Conservation (phyloP, 2,113 vertebrate genomes). For the Charadrius vociferus region DNA sequence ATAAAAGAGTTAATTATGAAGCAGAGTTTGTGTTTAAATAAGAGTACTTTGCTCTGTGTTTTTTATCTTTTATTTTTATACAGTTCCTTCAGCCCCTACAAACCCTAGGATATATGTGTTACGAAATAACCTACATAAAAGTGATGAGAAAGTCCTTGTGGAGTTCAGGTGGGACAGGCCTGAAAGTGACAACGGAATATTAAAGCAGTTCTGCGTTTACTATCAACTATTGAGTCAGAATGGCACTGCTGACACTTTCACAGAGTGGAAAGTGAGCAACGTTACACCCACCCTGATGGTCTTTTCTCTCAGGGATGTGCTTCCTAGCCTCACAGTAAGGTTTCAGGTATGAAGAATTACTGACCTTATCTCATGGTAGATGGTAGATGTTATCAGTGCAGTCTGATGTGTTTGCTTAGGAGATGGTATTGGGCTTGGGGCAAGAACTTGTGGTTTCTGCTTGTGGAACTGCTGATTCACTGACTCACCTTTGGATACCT, state of each 20-base stretch:
- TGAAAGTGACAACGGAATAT: slow-evolving; percentile 56
- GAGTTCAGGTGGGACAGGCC: slow-evolving; percentile 76
- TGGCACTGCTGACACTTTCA: neutral
- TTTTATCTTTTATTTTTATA: neutral
- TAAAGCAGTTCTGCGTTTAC: slow-evolving; percentile 66
- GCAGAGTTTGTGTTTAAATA: neutral
- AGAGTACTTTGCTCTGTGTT: neutral
- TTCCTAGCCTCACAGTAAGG: slow-evolving; percentile 26
- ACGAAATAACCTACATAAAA: neutral
- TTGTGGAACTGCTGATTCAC: neutral
- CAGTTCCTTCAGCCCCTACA: slow-evolving; percentile 72
- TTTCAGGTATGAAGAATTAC: slow-evolving; percentile 73
- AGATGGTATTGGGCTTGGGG: neutral
- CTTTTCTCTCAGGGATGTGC: slow-evolving; percentile 53
- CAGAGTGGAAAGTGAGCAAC: slow-evolving; percentile 21
- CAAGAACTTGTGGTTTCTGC: neutral
- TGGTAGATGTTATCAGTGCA: neutral
- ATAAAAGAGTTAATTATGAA: neutral
- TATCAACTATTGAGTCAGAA: slow-evolving; percentile 59
- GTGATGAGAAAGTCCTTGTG: slow-evolving; percentile 24
- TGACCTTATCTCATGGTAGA: neutral
- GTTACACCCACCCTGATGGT: neutral
- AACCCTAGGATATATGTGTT: slow-evolving; percentile 70
- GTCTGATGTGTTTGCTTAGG: neutral
- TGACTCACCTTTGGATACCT: neutral